Conservation (phyloP, 2,113 vertebrate genomes). For the Catharus fuscescens region DNA sequence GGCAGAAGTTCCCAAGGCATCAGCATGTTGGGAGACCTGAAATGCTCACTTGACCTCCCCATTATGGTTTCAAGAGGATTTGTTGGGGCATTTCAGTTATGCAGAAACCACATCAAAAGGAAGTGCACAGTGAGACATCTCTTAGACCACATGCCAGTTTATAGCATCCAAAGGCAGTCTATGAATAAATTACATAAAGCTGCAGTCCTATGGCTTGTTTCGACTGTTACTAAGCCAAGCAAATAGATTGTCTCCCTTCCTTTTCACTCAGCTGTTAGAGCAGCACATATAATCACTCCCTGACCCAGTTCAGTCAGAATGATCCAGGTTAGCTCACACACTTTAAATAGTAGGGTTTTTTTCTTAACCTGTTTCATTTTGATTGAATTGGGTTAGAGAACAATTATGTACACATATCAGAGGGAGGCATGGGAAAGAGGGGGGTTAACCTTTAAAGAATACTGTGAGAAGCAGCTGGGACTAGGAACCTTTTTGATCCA, state of each 20-base stretch:
- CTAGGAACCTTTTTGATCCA: not conserved
- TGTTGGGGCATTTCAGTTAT: not conserved
- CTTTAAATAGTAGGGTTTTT: conserved; percentile 25
- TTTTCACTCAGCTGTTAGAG: conserved; percentile 1
- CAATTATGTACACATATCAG: not conserved
- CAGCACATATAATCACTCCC: not conserved
- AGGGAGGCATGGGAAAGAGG: not conserved
- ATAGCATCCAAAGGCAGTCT: not conserved
- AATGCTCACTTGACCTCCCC: not conserved
- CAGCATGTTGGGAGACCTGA: not conserved
- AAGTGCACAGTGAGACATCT: not conserved
- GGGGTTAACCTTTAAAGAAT: not conserved
- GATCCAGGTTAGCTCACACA: conserved; percentile 51
- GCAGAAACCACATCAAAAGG: not conserved
- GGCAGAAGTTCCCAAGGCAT: not conserved
- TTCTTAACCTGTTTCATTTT: conserved; percentile 51
- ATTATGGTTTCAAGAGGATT: not conserved
- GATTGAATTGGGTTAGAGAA: conserved; percentile 64
- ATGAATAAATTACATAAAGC: not conserved
- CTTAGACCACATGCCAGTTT: not conserved
- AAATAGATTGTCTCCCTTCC: not conserved
- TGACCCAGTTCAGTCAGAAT: conserved; percentile 67
- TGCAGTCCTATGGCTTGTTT: not conserved
- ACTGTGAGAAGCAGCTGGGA: not conserved
- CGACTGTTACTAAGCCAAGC: conserved; percentile 15